Percentiles rank a stretch among this genome's conserved stretches.
Conservation (phyloP, 2,888 invertebrate genomes). For the Ethmia dodecea region DNA sequence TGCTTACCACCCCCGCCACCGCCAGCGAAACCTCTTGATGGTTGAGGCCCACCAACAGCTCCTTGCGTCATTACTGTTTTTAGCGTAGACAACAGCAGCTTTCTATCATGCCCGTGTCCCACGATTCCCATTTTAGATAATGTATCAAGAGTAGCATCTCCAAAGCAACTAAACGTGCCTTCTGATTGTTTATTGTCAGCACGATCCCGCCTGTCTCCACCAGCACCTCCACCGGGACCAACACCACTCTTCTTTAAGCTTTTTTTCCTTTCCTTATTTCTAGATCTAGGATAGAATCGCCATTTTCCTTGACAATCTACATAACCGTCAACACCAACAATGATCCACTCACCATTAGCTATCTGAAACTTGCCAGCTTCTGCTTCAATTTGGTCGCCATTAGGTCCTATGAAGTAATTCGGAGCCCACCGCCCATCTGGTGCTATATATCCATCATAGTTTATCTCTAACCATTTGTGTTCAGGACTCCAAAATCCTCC, state of each 20-base stretch:
- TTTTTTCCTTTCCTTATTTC: conserved; percentile 8
- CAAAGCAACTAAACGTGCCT: conserved; percentile 61
- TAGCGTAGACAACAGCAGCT: conserved; percentile 40
- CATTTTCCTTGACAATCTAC: conserved; percentile 49
- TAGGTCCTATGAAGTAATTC: conserved; percentile 48
- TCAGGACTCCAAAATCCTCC: conserved; percentile 64
- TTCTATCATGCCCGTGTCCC: conserved; percentile 61
- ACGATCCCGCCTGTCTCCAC: conserved; percentile 14
- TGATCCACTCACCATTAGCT: conserved; percentile 43
- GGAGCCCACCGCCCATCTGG: conserved; percentile 65
- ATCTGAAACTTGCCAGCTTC: conserved; percentile 56
- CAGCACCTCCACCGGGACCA: background rate
- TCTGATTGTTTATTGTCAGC: conserved; percentile 24
- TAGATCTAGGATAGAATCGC: conserved; percentile 37
- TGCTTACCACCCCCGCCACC: conserved; percentile 31
- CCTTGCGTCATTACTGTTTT: conserved; percentile 46
- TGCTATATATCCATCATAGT: conserved; percentile 55
- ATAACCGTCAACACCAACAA: conserved; percentile 61
- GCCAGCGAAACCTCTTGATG: conserved; percentile 15
- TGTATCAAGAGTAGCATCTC: conserved; percentile 43
- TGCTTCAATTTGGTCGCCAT: conserved; percentile 49
- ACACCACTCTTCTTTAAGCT: background rate
- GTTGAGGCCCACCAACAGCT: conserved; percentile 43
- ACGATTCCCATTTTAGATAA: conserved; percentile 59
- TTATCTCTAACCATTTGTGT: conserved; percentile 61